phyloP scores from a whole-genome alignment of 2,113 vertebrate species.

The Trogon surrucura region DNA sequence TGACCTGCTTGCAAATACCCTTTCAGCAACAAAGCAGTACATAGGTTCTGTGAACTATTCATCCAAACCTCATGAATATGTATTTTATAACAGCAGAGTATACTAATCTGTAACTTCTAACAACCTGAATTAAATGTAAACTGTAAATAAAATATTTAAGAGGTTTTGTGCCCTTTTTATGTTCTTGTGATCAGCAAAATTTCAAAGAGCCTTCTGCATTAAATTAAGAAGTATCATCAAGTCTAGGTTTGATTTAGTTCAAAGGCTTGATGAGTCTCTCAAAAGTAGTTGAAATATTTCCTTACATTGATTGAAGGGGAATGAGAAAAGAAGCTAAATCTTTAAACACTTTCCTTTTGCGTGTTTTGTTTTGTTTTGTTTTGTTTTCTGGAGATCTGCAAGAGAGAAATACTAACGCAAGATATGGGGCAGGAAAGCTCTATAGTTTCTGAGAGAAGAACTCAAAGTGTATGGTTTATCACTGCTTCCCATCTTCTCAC shows the following conservation, averaged over 20 bases:
- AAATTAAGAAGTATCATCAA: background rate
- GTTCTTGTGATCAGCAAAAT: background rate
- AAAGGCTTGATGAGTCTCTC: background rate
- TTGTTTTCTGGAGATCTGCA: background rate
- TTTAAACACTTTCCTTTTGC: background rate
- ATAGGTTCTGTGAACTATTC: constrained; percentile 19
- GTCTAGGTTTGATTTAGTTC: background rate
- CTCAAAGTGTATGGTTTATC: background rate
- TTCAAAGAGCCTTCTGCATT: background rate
- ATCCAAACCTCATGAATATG: constrained; percentile 41
- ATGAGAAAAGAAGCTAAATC: background rate
- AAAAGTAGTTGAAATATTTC: background rate
- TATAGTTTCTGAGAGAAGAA: fast-evolving
- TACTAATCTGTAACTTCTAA: constrained; percentile 12
- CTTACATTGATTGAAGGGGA: background rate
- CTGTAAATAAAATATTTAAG: constrained; percentile 31
- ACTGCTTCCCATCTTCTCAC: background rate
- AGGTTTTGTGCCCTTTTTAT: background rate
- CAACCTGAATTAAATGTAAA: constrained; percentile 17
- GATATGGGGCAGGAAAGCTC: background rate
- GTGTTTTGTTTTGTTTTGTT: background rate
- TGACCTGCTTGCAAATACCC: background rate
- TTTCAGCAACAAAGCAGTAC: background rate
- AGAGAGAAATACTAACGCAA: background rate
- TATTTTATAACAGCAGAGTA: background rate